phyloP scores from a whole-genome alignment of 2,797 vertebrate genomes.

The Heteromormyrus szaboi region DNA sequence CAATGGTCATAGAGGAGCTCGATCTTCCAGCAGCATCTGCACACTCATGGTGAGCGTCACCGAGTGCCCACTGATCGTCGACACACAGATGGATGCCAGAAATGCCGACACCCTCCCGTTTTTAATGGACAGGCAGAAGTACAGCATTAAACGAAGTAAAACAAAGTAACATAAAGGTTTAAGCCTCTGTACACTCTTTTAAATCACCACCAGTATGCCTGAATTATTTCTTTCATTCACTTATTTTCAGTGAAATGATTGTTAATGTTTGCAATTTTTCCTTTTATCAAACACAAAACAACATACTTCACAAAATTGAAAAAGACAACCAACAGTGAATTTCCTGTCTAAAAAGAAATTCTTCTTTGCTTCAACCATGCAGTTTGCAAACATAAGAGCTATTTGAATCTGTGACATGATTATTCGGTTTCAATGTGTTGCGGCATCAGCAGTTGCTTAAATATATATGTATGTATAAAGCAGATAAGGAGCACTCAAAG shows the following conservation, averaged over 20 bases:
- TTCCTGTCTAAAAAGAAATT: not conserved
- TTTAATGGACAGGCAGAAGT: not conserved
- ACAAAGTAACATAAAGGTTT: not conserved
- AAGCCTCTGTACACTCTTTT: not conserved
- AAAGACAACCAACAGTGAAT: not conserved
- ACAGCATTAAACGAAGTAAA: not conserved
- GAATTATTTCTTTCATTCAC: not conserved
- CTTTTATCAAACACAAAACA: not conserved
- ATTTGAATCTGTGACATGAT: not conserved
- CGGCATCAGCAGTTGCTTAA: not conserved
- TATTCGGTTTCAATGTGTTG: not conserved
- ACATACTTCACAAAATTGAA: not conserved
- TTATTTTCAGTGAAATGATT: not conserved
- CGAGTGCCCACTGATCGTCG: not conserved
- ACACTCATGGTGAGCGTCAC: not conserved
- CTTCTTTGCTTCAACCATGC: not conserved
- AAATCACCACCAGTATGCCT: not conserved
- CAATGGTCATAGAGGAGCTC: not conserved
- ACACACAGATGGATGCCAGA: not conserved
- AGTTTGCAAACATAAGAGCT: not conserved
- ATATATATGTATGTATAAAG: not conserved
- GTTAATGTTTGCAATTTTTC: not conserved
- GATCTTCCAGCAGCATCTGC: not conserved
- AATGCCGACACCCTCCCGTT: not conserved
- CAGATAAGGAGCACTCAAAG: not conserved